A percentile compares a stretch with the other conserved stretches of the same genome.
Evolutionary conservation across 2,888 invertebrate genomes (phyloP).

Genomic region (Anthophora plumipes): DNA sequence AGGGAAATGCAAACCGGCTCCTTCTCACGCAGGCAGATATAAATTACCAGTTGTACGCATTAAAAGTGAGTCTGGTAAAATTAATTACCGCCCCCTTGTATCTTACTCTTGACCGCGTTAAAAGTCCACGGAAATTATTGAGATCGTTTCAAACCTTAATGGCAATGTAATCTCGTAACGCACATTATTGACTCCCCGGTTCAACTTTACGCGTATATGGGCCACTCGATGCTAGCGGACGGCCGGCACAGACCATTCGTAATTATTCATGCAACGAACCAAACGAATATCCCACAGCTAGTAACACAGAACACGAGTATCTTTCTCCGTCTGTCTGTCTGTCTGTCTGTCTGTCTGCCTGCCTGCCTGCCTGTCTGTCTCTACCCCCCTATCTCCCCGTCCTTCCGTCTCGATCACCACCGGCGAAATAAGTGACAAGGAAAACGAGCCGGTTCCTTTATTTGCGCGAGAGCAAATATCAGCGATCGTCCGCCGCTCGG

Average conservation of each 20-base stretch:
- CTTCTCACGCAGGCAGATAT: conserved; percentile 28
- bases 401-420: background rate
- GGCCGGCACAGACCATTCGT: conserved; percentile 55
- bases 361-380: conserved; percentile 13
- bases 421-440: conserved; percentile 35
- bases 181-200: conserved; percentile 43
- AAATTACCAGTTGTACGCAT: conserved; percentile 30
- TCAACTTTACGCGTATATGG: conserved; percentile 36
- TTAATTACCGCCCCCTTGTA: conserved; percentile 48
- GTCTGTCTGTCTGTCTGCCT: conserved; percentile 30
- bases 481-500: background rate
- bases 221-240: conserved; percentile 44
- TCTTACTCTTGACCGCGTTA: conserved; percentile 49
- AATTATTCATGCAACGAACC: conserved; percentile 69
- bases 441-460: conserved; percentile 39
- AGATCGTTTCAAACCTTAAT: conserved; percentile 56
- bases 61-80: conserved; percentile 43
- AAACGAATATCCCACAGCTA: conserved; percentile 59
- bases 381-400: background rate
- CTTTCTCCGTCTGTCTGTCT: background rate
- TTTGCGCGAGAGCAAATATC: conserved; percentile 30
- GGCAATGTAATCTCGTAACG: conserved; percentile 47
- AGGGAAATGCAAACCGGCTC: conserved; percentile 27
- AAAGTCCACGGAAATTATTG: conserved; percentile 55
- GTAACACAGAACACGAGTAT: conserved; percentile 45